A percentile compares a stretch with the other conserved stretches of the same genome.
Evolutionary conservation across 1,140 invertebrate species (phyloP).

Genomic region (Sinonovacula constricta): DNA sequence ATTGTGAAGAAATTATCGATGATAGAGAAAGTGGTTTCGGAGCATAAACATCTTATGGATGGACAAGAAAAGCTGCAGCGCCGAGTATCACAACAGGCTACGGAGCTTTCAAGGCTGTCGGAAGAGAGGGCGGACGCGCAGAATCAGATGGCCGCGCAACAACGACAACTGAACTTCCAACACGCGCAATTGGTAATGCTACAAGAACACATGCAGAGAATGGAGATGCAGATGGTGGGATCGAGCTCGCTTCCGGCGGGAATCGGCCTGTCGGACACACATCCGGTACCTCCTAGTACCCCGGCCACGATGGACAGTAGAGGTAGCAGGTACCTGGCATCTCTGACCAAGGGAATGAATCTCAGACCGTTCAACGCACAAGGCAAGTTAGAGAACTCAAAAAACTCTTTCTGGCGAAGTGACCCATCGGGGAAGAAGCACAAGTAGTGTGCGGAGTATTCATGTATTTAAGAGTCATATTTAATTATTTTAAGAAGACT

Average conservation of each 20-base stretch:
- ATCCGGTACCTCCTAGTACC: slow-evolving; percentile 27
- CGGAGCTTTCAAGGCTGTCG: slow-evolving; percentile 49
- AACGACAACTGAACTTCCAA: slow-evolving; percentile 60
- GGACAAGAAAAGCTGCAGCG: slow-evolving; percentile 58
- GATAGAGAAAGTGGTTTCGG: slow-evolving; percentile 55
- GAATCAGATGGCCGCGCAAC: slow-evolving; percentile 52
- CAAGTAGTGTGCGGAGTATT: too few species aligned
- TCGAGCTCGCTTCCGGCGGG: slow-evolving; percentile 34
- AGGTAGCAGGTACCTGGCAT: slow-evolving; percentile 31
- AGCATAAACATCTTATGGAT: slow-evolving; percentile 54
- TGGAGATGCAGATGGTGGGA: slow-evolving; percentile 34
- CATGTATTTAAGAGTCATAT: too few species aligned
- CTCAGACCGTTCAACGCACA: slow-evolving; percentile 55
- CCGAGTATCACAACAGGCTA: slow-evolving; percentile 43
- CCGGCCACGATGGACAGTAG: slow-evolving; percentile 36
- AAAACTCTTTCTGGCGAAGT: slow-evolving; percentile 57
- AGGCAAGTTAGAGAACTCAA: slow-evolving; percentile 60
- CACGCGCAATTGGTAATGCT: slow-evolving; percentile 60
- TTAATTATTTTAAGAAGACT: too few species aligned
- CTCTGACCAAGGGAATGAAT: slow-evolving; percentile 34
- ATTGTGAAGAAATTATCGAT: slow-evolving; percentile 56
- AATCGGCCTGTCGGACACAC: slow-evolving; percentile 18
- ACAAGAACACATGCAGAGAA: slow-evolving; percentile 57
- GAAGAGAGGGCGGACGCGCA: slow-evolving; percentile 55
- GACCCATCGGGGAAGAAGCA: slow-evolving; percentile 30